phyloP scores from a whole-genome alignment of 2,113 vertebrate genomes.

The Ahaetulla prasina region DNA sequence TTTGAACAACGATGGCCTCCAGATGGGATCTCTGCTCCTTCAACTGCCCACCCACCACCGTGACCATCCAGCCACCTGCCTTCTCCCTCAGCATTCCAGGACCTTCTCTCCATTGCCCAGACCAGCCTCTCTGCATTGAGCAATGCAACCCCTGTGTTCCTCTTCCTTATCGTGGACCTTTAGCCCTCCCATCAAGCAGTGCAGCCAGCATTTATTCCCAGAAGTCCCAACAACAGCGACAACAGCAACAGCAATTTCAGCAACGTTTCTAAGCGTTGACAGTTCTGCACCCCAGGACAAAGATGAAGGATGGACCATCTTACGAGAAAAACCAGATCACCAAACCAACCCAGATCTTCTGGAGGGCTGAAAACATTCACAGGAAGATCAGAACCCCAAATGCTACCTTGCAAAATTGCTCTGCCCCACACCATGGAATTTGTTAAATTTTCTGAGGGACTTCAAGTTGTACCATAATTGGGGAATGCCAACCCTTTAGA shows the following conservation, averaged over 20 bases:
- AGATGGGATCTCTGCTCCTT: neutral
- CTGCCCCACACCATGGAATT: neutral
- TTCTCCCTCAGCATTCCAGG: neutral
- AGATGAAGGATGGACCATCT: neutral
- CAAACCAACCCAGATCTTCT: neutral
- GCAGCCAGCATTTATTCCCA: neutral
- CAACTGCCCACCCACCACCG: neutral
- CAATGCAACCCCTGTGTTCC: neutral
- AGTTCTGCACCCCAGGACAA: no score
- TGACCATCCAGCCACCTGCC: neutral
- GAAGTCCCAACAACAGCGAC: neutral
- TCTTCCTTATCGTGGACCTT: neutral
- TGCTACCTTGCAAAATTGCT: neutral
- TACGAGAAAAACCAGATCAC: neutral
- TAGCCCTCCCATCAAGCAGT: neutral
- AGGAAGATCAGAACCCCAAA: neutral
- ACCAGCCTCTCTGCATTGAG: neutral
- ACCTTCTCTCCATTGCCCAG: neutral
- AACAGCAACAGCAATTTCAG: neutral
- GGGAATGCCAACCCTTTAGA: neutral
- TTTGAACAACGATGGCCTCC: neutral
- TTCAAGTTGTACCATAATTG: neutral
- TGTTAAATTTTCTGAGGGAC: neutral
- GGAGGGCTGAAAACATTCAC: neutral
- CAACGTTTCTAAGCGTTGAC: neutral